Evolutionary conservation across 2,888 invertebrate genomes (phyloP), one percentile per base, ranked within the genome.

Genomic region (Amphipoea oculea): DNA sequence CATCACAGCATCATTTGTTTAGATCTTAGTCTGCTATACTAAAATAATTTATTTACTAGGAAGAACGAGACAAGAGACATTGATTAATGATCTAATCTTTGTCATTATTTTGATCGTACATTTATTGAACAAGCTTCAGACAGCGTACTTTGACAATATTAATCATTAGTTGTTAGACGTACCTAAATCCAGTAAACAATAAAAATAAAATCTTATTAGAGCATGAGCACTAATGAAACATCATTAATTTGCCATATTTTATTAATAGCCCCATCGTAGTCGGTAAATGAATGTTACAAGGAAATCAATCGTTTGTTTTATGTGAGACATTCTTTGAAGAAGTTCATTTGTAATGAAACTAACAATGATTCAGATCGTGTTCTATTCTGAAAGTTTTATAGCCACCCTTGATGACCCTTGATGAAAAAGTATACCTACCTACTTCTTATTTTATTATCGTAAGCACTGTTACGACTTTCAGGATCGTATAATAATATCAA

Each of bases 71-170:
- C 42, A 17, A 12, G 51, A 67, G 72, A 63, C 62, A 29, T 70
- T 82, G 72, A 81, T 71, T 81, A 70, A 85, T 80, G 40, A 60
- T 36, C 23, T 51, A 36, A 36, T 70, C 40, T 74, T 71, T 54
- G 40, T 57, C 29, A 73, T 42, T 40, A 40, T n/a, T 71, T 80
- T 51, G 60, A 40, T 57, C 66, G 54, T 51, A 45, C 36, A 23
- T 60, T 83, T 29, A 71, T 57, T 68, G 69, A 63, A 63, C 4
- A 14, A 72, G 36, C 23, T 74, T n/a, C 40, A 23, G 57, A 48
- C 42, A 3, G 45, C n/a, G 62, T 71, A 62, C 6, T 62, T 63
- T 54, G 40, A 63, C n/a, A 63, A 40, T 69, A 77, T 78, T 65
- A 83, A 72, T 83, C n/a, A 63, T 42, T 69, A 60, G 51, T 29